Conservation (phyloP, 2,888 invertebrate genomes). For the Monopis laevigella region DNA sequence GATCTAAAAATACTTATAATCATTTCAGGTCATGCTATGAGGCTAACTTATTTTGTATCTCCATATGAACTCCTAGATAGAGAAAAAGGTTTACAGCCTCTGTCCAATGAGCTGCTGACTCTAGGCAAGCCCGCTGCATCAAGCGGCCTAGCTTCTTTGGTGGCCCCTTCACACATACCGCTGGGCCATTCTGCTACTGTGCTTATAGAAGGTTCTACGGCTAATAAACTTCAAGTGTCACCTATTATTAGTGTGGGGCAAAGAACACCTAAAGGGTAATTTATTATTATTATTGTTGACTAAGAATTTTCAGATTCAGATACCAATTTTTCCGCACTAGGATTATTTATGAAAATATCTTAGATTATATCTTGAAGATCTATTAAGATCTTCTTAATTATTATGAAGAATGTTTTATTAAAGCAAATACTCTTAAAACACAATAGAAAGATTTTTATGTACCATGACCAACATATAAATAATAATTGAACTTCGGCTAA, state of each 20-base stretch:
- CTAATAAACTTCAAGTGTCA: slow-evolving; percentile 82
- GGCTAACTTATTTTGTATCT: slow-evolving; percentile 91
- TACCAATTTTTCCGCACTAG: background rate
- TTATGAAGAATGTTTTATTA: too few relatives aligned
- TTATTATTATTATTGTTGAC: too few relatives aligned
- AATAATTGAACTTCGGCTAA: too few relatives aligned
- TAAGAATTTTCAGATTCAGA: background rate
- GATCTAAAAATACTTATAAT: too few relatives aligned
- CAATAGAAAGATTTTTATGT: too few relatives aligned
- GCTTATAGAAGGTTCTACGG: slow-evolving; percentile 86
- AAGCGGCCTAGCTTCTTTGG: slow-evolving; percentile 44
- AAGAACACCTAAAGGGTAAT: slow-evolving; percentile 78
- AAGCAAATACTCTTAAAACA: too few relatives aligned
- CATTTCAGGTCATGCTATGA: slow-evolving; percentile 85
- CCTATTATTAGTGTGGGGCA: slow-evolving; percentile 76
- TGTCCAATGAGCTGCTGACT: slow-evolving; percentile 79
- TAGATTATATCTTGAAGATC: slow-evolving; percentile 23
- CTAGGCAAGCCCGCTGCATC: slow-evolving; percentile 45
- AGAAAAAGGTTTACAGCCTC: slow-evolving; percentile 76
- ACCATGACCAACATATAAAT: too few relatives aligned
- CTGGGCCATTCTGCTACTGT: slow-evolving; percentile 90
- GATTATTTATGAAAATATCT: too few relatives aligned
- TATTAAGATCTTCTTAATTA: too few relatives aligned
- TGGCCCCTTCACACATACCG: slow-evolving; percentile 61
- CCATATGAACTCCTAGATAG: slow-evolving; percentile 90